These are phyloP conservation scores for Oreonectes daqikongensis DNA, from an alignment of 2,797 vertebrate genomes.

Conservation along the genomic window DNA sequence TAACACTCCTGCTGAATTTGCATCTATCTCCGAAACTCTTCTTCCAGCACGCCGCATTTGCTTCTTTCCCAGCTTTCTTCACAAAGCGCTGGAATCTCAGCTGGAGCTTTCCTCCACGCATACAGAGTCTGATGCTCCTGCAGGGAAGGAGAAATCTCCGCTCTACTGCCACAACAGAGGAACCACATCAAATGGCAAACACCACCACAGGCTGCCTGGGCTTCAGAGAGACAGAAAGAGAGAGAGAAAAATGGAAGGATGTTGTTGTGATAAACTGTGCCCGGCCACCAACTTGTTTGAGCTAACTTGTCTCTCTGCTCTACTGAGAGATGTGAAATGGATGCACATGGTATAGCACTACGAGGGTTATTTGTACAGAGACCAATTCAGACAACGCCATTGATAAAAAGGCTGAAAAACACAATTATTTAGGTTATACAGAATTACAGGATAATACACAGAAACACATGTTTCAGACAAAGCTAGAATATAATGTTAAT, in stretches of 20 bases:
- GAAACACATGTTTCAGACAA: neutral
- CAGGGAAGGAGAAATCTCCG: slow-evolving; percentile 35
- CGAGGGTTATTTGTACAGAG: neutral
- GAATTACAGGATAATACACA: too few relatives aligned
- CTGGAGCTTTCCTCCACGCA: slow-evolving; percentile 30
- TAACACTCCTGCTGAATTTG: slow-evolving; percentile 22
- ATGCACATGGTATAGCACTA: slow-evolving; percentile 14
- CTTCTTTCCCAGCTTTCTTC: slow-evolving; percentile 23
- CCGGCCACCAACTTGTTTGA: slow-evolving; percentile 14
- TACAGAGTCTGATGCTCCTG: slow-evolving; percentile 42
- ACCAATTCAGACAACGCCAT: neutral
- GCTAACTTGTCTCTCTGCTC: slow-evolving; percentile 17
- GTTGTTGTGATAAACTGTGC: slow-evolving; percentile 35
- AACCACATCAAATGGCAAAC: slow-evolving; percentile 52
- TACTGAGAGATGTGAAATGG: neutral
- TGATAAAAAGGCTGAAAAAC: too few relatives aligned
- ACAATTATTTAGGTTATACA: too few relatives aligned
- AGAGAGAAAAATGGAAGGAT: neutral
- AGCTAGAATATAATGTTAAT: neutral
- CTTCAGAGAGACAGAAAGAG: slow-evolving; percentile 4
- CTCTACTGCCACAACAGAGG: slow-evolving; percentile 34
- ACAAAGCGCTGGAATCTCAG: slow-evolving; percentile 32
- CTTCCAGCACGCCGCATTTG: slow-evolving; percentile 1
- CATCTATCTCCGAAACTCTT: slow-evolving; percentile 10
- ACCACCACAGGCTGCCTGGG: slow-evolving; percentile 43